Conservation (phyloP, 2,113 vertebrate genomes). For the Mustela nigripes region DNA sequence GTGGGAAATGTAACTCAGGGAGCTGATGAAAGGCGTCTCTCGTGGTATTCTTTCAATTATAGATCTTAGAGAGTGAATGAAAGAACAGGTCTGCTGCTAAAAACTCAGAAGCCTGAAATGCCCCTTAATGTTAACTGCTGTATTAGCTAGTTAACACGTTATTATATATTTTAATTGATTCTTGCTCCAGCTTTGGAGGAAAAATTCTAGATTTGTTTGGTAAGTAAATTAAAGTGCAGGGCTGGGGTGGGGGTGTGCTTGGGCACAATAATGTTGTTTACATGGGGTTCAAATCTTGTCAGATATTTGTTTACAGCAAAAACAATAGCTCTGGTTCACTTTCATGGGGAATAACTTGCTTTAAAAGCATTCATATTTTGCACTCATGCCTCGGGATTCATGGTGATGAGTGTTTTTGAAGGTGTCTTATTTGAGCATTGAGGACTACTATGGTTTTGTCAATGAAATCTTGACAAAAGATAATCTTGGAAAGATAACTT, state of each 20-base stretch:
- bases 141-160: constrained; percentile 68
- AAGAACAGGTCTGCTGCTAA: constrained; percentile 20
- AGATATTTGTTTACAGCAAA: background rate
- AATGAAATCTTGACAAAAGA: no score
- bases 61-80: constrained; percentile 71
- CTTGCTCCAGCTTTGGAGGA: constrained; percentile 41
- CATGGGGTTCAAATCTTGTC: background rate
- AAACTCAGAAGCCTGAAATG: constrained; percentile 59
- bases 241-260: no score
- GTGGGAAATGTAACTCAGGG: constrained; percentile 79
- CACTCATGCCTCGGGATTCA: background rate
- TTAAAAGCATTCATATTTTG: background rate
- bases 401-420: background rate
- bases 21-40: constrained; percentile 84
- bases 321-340: background rate
- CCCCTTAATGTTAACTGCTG: constrained; percentile 18
- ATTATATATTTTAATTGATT: constrained; percentile 52
- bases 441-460: background rate
- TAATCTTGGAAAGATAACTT: background rate
- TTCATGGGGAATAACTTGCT: background rate
- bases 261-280: background rate
- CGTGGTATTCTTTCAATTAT: constrained; percentile 79
- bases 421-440: background rate
- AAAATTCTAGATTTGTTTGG: background rate
- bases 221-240: background rate